Evolutionary conservation across 2,113 vertebrate species (phyloP).

Genomic region (Saguinus midas): DNA sequence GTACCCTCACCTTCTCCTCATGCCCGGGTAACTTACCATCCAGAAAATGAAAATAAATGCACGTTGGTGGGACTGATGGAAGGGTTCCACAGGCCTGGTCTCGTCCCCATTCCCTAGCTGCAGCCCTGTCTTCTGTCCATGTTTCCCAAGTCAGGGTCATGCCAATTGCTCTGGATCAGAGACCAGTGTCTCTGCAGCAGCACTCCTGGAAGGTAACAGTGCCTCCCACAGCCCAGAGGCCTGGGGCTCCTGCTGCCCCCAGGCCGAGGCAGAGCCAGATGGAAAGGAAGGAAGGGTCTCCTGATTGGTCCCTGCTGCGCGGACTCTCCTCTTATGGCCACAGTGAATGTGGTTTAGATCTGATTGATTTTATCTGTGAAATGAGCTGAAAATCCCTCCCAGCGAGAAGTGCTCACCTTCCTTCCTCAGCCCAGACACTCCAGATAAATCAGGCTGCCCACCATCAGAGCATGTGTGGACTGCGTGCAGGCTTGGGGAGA

Average conservation of each 20-base stretch:
- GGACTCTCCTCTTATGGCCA: not conserved
- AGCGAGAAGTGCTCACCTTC: conserved; percentile 52
- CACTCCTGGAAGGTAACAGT: not conserved
- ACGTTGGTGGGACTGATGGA: not conserved
- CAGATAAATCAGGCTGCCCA: conserved; percentile 71
- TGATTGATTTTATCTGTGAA: conserved; percentile 80
- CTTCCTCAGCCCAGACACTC: conserved; percentile 60
- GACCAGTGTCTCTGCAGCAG: not conserved
- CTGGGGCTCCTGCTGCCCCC: not conserved
- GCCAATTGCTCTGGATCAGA: not conserved
- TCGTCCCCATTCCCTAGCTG: too few species aligned
- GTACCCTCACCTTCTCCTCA: fast-evolving
- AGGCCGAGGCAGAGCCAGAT: not conserved
- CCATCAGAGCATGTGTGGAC: not conserved
- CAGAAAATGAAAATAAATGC: not conserved
- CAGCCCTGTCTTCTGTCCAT: fast-evolving
- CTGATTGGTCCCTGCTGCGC: not conserved
- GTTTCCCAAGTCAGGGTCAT: not conserved
- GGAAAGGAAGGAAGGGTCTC: not conserved
- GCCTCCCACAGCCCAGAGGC: not conserved
- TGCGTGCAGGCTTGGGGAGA: not conserved
- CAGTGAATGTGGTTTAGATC: conserved; percentile 18
- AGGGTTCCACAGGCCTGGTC: fast-evolving
- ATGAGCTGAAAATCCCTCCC: conserved; percentile 78
- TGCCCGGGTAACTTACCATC: not conserved